These are phyloP conservation scores for Drosophila grimshawi DNA, from an alignment of 1,140 invertebrate species.

Conservation along the genomic window DNA sequence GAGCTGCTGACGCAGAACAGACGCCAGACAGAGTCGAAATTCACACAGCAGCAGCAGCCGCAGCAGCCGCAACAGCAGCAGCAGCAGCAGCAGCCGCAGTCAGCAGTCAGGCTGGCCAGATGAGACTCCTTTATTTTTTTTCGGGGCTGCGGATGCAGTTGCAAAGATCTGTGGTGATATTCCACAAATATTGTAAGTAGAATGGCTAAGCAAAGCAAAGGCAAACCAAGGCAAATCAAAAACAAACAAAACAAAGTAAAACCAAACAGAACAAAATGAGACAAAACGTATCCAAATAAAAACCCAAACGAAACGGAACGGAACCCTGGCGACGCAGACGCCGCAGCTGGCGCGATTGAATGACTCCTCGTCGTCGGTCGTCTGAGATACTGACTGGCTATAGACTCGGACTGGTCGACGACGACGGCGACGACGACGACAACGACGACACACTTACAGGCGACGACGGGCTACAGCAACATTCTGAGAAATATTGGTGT, in stretches of 20 bases:
- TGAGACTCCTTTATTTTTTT: slow-evolving; percentile 39
- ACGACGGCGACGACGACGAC: slow-evolving; percentile 58
- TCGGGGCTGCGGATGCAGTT: slow-evolving; percentile 60
- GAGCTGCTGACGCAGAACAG: slow-evolving; percentile 65
- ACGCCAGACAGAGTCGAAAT: slow-evolving; percentile 74
- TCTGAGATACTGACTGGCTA: slow-evolving; percentile 79
- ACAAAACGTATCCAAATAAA: slow-evolving; percentile 36
- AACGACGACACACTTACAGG: slow-evolving; percentile 81
- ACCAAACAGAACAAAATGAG: slow-evolving; percentile 36
- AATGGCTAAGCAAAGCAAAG: slow-evolving; percentile 69
- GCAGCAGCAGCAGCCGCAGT: slow-evolving; percentile 47
- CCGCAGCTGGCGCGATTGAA: slow-evolving; percentile 81
- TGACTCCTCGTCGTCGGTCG: slow-evolving; percentile 75
- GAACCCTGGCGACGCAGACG: slow-evolving; percentile 70
- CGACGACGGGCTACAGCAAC: slow-evolving; percentile 79
- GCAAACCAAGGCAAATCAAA: slow-evolving; percentile 59
- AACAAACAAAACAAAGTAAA: slow-evolving; percentile 47
- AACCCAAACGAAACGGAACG: slow-evolving; percentile 57
- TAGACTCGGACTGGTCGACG: slow-evolving; percentile 48
- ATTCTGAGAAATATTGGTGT: slow-evolving; percentile 85
- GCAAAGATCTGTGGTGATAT: slow-evolving; percentile 76
- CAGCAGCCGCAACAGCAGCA: no score
- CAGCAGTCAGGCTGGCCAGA: not conserved
- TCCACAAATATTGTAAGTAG: slow-evolving; percentile 80
- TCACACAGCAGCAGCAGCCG: slow-evolving; percentile 59